phyloP scores from a whole-genome alignment of 2,888 invertebrate genomes.

The Sesamia inferens region DNA sequence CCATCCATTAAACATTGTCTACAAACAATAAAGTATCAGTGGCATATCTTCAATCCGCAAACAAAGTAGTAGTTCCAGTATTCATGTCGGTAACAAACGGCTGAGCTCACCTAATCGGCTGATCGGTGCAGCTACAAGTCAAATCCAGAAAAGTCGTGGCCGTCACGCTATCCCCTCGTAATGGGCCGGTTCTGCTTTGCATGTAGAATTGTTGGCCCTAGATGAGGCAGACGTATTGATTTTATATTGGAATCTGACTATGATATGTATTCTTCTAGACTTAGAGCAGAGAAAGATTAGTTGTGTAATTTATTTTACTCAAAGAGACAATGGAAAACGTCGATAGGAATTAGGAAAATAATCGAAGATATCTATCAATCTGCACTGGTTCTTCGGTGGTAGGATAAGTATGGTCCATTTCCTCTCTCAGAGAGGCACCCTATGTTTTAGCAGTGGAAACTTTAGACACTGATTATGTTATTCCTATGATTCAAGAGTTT shows the following conservation, averaged over 20 bases:
- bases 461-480: no score
- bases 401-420: no score
- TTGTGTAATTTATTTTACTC: no score
- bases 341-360: no score
- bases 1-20: conserved; percentile 35
- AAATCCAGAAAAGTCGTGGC: conserved; percentile 63
- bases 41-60: conserved; percentile 55
- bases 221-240: conserved; percentile 39
- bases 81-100: conserved; percentile 59
- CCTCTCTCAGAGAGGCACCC: no score
- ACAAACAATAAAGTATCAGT: conserved; percentile 54
- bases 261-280: not conserved
- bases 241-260: not conserved
- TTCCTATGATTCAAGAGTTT: not conserved
- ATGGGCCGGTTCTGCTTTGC: conserved; percentile 53
- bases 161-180: conserved; percentile 68
- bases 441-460: no score
- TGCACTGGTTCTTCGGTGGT: no score
- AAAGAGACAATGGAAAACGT: no score
- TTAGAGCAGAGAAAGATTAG: no score
- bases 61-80: conserved; percentile 56
- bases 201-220: conserved; percentile 22
- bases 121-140: conserved; percentile 57
- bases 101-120: conserved; percentile 54
- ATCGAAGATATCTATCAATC: no score